Percentiles rank a stretch among this genome's conserved stretches.
phyloP scores from a whole-genome alignment of 2,113 vertebrate species.

The Phrynosoma blainvillii region DNA sequence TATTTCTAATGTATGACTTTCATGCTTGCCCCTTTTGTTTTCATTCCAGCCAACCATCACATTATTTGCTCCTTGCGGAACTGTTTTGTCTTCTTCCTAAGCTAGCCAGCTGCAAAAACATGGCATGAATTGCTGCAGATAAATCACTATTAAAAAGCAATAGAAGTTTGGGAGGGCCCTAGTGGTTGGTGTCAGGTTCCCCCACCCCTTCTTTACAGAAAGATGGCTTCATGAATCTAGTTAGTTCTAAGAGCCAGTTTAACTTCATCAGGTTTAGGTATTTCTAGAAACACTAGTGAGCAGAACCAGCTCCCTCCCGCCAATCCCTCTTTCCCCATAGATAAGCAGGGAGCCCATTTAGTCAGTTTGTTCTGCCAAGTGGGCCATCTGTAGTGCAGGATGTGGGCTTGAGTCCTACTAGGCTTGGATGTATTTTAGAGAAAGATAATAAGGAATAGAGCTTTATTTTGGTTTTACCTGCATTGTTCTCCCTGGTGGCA shows the following conservation, averaged over 20 bases:
- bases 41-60: background rate
- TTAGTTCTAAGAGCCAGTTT: constrained; percentile 36
- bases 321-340: background rate
- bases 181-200: background rate
- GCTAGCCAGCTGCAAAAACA: constrained; percentile 10
- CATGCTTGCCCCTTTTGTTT: background rate
- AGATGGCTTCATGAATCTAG: constrained; percentile 23
- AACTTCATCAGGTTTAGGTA: constrained; percentile 60
- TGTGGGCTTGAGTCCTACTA: constrained; percentile 20
- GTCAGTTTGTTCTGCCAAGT: constrained; percentile 53
- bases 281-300: constrained; percentile 61
- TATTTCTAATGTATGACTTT: background rate
- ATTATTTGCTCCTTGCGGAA: background rate
- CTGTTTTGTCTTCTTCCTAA: constrained; percentile 4
- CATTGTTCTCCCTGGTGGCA: constrained; percentile 57
- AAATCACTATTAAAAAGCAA: constrained; percentile 11
- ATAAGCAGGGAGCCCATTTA: constrained; percentile 42
- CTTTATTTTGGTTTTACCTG: constrained; percentile 66
- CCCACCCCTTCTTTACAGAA: background rate
- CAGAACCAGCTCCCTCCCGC: constrained; percentile 32
- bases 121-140: background rate
- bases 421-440: constrained; percentile 32
- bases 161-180: background rate
- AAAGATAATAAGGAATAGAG: constrained; percentile 57
- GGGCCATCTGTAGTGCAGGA: constrained; percentile 44